Percentiles rank a stretch among this genome's conserved stretches.
Evolutionary conservation across 2,888 invertebrate species (phyloP).

Genomic region (Amblyteles armatorius): DNA sequence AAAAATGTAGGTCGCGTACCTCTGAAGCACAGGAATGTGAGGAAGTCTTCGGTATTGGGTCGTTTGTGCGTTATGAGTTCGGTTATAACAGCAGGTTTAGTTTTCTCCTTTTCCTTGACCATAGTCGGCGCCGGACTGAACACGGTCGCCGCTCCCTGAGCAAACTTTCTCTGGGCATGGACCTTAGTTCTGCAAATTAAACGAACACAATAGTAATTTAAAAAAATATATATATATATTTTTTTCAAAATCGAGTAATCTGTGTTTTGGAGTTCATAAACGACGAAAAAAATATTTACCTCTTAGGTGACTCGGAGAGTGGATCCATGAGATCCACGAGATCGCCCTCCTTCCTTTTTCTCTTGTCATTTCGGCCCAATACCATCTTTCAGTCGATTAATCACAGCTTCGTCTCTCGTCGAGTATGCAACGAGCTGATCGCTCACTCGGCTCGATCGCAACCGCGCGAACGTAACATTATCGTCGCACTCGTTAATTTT

Average conservation of each 20-base stretch:
- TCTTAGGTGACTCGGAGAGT: constrained; percentile 81
- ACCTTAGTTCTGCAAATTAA: constrained; percentile 89
- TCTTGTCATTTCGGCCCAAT: constrained; percentile 82
- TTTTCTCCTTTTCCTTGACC: constrained; percentile 87
- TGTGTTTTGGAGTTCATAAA: not conserved
- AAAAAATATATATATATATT: not conserved
- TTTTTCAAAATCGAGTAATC: not conserved
- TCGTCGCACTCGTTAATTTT: not conserved
- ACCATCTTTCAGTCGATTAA: constrained; percentile 78
- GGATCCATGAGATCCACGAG: constrained; percentile 83
- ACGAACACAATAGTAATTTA: not conserved
- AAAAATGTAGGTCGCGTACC: constrained; percentile 84
- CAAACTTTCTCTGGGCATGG: constrained; percentile 95
- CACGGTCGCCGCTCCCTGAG: constrained; percentile 89
- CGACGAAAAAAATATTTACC: constrained; percentile 73
- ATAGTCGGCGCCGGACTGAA: constrained; percentile 87
- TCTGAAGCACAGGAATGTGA: constrained; percentile 93
- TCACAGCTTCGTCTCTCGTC: constrained; percentile 30
- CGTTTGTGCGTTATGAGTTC: constrained; percentile 89
- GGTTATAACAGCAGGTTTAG: constrained; percentile 85
- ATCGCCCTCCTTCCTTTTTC: constrained; percentile 83
- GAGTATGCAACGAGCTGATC: constrained; percentile 10
- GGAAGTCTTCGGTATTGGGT: constrained; percentile 94
- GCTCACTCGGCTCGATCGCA: not conserved
- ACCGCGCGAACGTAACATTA: constrained; percentile 12